Evolutionary conservation across 2,888 invertebrate species (phyloP), one percentile per base, ranked within the genome.

Genomic region (Ischnus inquisitorius): DNA sequence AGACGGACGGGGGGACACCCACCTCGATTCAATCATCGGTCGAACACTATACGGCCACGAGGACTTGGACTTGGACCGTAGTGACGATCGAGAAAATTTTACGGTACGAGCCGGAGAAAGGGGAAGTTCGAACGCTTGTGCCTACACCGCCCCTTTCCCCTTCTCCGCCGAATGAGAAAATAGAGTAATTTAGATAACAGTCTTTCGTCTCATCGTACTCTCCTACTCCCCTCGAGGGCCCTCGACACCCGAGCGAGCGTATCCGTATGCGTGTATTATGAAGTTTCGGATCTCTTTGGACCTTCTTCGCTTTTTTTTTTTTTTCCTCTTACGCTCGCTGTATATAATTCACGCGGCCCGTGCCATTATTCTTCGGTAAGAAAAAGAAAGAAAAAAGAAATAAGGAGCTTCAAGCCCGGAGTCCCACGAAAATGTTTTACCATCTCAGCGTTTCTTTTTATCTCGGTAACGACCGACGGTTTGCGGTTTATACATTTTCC

Each of bases 111-210:
- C 69, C 69, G 76, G 71, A 65, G 75, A 71, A 12, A 57, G n/a
- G 12, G 54, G 22, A 14, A 19, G 54, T 10, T 19, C 1, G 43
- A 39, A 41, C 2, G 22, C 34, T 34, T 34, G 12, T 6, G 41
- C 25, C 54, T 34, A 67, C 43, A 39, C 28, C 48, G n/a, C 46
- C 46, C 46, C 3, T 10, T 10, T 10, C 46, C 46, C 46, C 14
- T 10, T n/a, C 43, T 6, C 34, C 34, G 14, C 48, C 16, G 85
- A 83, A 60, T 72, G 87, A 87, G 88, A 88, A 88, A 90, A 90
- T 90, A 86, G 86, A 89, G 89, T 88, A 88, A 90, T 90, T 90
- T 89, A 88, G 89, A 90, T 90, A 90, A 90, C 88, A 86, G 83
- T 86, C 75, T 46, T 77, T 19, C 51, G 16, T n/a, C 16, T 34